Evolutionary conservation across 1,140 invertebrate species (phyloP), one percentile per base, ranked within the genome.

Genomic region (Hypothenemus hampei): DNA sequence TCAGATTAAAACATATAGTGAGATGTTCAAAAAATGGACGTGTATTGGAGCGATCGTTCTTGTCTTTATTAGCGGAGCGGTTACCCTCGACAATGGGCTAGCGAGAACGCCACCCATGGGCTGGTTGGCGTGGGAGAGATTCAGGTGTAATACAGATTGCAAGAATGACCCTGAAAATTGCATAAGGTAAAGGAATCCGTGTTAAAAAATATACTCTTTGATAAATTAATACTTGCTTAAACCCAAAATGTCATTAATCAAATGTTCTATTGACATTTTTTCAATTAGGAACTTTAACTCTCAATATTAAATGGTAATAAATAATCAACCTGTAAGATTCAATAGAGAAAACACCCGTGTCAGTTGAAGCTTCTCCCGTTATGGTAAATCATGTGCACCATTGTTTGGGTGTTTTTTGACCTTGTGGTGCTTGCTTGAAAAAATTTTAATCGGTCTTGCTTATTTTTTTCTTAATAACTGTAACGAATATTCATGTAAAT

Each of bases 61-160:
- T 57, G 60, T 60, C 44, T 57, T 58, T n/a, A 48, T 59, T 56
- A 60, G 39, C 43, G 45, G 56, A 45, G 64, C 59, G 24, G 37
- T 59, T 31, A 73, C 66, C 53, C 74, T 92, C 56, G 87, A 93
- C 59, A 93, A 93, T 81, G 90, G 90, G 5, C 67, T 93, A 58
- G 89, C 84, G 4, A 73, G 80, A 47, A 92, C 87, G 51, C 91
- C 91, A 16, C 91, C 91, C 3, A 78, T 78, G 77, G 84, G 84
- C 7, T 97, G 93, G 92, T 78, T 96, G 55, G 87, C 91, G 19
- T 97, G 93, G 93, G 88, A 94, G 65, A 73, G 91, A 57, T 97
- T 93, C 71, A 78, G 91, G 46, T 97, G 93, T 68, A 93, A 95
- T 67, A 94, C 87, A 2, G 91, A 97, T 72, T 97, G 93, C 71